Evolutionary conservation across 1,140 invertebrate species (phyloP).

Genomic region (Pseudomyrmex cubaensis): DNA sequence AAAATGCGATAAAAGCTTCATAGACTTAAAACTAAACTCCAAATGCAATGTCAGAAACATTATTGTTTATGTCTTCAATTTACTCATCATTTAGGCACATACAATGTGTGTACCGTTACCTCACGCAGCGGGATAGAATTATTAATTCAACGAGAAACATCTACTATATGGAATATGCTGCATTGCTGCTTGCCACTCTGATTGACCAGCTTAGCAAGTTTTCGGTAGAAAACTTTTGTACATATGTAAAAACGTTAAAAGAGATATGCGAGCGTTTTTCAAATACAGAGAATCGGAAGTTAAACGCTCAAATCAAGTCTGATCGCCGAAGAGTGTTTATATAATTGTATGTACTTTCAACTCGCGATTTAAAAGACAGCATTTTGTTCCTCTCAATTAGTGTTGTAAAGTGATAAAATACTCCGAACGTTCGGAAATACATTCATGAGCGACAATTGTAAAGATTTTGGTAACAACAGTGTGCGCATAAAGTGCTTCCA

Average conservation of each 20-base stretch:
- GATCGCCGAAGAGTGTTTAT: constrained; percentile 10
- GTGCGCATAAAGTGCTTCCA: constrained; percentile 75
- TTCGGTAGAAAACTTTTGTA: constrained; percentile 81
- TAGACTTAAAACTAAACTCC: constrained; percentile 64
- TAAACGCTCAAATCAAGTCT: constrained; percentile 75
- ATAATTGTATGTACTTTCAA: constrained; percentile 73
- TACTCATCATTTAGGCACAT: constrained; percentile 48
- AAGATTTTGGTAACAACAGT: constrained; percentile 74
- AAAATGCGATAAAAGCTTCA: constrained; percentile 24
- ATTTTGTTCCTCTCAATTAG: constrained; percentile 70
- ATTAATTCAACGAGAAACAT: constrained; percentile 56
- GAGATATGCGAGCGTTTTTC: constrained; percentile 67
- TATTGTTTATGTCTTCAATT: constrained; percentile 17
- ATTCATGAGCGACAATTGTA: constrained; percentile 72
- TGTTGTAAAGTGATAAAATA: constrained; percentile 72
- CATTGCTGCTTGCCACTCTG: constrained; percentile 46
- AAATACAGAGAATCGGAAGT: constrained; percentile 41
- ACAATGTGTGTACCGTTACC: constrained; percentile 43
- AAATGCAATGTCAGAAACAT: constrained; percentile 65
- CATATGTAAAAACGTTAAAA: constrained; percentile 80
- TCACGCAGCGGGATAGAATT: constrained; percentile 22
- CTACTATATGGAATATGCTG: constrained; percentile 62
- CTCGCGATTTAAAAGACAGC: constrained; percentile 72
- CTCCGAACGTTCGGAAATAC: constrained; percentile 71
- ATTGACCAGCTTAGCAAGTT: constrained; percentile 44